Base-by-base conservation (phyloP, 37 sponge, comb jelly and placozoan genomes). In the Petrosia ficiformis region DNA sequence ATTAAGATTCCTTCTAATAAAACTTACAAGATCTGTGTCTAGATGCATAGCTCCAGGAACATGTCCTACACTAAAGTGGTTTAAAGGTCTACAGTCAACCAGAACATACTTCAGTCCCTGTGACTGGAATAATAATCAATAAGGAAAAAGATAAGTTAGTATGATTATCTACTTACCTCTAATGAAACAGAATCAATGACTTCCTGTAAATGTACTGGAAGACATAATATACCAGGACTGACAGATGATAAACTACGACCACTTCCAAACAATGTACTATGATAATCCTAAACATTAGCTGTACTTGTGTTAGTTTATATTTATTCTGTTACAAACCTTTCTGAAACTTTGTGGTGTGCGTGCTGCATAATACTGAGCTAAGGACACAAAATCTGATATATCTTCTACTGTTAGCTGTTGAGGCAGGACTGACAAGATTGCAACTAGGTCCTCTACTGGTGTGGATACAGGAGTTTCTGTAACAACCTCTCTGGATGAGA, bases 341-440 rank as follows among this genome's bases (percentile, higher is more conserved):
- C 90, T 84, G 44, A 94, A 94, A 56, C 88, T 86, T 25, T 83
- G 87, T 0, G 97, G 94, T n/a, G 97, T 96, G 64, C 87, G 71
- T n/a, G 65, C 68, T 39, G 87, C 91, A 76, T 93, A 96, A 84
- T 96, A 90, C 42, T 87, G 67, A 14, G 97, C 94, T 32, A 96
- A 83, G 1, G 91, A 84, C 65, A 84, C 80, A 77, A 96, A 90
- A 42, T 96, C 97, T 10, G 81, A 81, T 1, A 93, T 67, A 44
- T 96, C 97, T 5, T 87, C 94, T 4, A 76, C 66, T 36, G 77
- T 43, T 59, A 96, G 84, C 34, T 87, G 82, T 31, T 73, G 25
- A 38, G 97, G 97, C n/a, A 93, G 67, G 26, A 78, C 22, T 34
- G 76, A 70, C 24, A 96, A 77, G 64, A 73, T 37, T 42, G 38